These are phyloP conservation scores for Scaptomyza flava DNA, from an alignment of 2,888 invertebrate genomes.

Conservation along the genomic window DNA sequence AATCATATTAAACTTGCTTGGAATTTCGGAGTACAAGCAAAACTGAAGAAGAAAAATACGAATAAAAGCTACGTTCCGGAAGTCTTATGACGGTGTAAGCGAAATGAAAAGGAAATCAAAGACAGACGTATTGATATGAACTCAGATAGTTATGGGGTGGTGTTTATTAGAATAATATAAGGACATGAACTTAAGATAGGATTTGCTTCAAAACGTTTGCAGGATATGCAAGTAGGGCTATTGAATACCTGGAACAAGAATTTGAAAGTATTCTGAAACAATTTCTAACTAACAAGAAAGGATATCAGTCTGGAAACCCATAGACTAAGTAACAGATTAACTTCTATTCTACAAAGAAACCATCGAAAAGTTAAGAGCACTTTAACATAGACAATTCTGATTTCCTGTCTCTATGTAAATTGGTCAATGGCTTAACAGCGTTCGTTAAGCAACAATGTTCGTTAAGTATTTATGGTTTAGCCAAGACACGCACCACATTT, in stretches of 20 bases:
- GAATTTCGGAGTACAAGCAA: slow-evolving; percentile 45
- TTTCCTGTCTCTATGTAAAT: no score
- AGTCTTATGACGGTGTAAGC: slow-evolving; percentile 53
- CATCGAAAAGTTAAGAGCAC: no score
- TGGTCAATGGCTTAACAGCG: no score
- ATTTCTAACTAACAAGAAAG: neutral
- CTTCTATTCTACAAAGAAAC: no score
- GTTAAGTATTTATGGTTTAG: slow-evolving; percentile 14
- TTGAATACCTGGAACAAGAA: no score
- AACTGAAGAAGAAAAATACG: slow-evolving; percentile 50
- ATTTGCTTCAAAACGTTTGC: neutral
- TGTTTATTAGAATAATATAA: no score
- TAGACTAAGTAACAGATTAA: no score
- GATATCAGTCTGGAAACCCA: no score
- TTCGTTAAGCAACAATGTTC: no score
- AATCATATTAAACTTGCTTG: slow-evolving; percentile 81
- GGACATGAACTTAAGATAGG: neutral
- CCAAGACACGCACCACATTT: neutral
- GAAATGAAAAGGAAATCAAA: slow-evolving; percentile 59
- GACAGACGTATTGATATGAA: slow-evolving; percentile 61
- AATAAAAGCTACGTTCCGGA: slow-evolving; percentile 67
- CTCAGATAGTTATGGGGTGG: neutral
- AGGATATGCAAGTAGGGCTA: neutral
- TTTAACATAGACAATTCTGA: no score
- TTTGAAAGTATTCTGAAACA: neutral